Evolutionary conservation across 2,888 invertebrate species (phyloP).

Genomic region (Tipula unca): DNA sequence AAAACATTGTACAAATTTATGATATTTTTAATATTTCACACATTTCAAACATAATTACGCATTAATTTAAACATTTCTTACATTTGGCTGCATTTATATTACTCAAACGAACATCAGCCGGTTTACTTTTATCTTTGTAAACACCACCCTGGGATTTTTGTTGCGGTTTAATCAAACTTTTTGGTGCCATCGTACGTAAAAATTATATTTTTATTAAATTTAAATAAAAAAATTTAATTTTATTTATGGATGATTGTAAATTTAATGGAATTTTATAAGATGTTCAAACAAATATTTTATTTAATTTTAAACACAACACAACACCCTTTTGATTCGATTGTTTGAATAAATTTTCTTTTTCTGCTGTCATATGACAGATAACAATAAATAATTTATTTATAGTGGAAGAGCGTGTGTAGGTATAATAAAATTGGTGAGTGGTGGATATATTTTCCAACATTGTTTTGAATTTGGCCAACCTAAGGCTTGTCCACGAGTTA

Average conservation of each 20-base stretch:
- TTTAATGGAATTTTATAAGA: constrained; percentile 1
- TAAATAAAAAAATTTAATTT: neutral
- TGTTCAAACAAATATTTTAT: neutral
- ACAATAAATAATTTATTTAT: neutral
- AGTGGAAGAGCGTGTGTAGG: neutral
- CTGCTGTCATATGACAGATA: neutral
- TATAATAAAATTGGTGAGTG: too few relatives aligned
- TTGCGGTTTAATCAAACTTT: constrained; percentile 27
- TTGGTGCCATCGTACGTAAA: constrained; percentile 35
- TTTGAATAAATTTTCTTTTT: neutral
- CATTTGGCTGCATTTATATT: constrained; percentile 99
- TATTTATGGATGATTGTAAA: neutral
- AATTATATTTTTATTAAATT: neutral
- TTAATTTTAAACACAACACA: neutral
- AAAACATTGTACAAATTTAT: neutral
- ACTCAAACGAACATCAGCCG: constrained; percentile 84
- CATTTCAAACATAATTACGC: neutral
- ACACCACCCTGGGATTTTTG: constrained; percentile 43
- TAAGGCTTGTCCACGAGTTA: too few relatives aligned
- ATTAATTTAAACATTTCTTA: constrained; percentile 38
- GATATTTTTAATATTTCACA: neutral
- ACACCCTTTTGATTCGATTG: neutral
- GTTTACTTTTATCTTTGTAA: constrained; percentile 89
- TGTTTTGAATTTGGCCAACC: too few relatives aligned
- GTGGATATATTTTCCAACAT: too few relatives aligned